Percentiles rank a stretch among this genome's conserved stretches.
These are phyloP conservation scores for Epinotia demarniana DNA, from an alignment of 2,888 invertebrate species.

Conservation along the genomic window DNA sequence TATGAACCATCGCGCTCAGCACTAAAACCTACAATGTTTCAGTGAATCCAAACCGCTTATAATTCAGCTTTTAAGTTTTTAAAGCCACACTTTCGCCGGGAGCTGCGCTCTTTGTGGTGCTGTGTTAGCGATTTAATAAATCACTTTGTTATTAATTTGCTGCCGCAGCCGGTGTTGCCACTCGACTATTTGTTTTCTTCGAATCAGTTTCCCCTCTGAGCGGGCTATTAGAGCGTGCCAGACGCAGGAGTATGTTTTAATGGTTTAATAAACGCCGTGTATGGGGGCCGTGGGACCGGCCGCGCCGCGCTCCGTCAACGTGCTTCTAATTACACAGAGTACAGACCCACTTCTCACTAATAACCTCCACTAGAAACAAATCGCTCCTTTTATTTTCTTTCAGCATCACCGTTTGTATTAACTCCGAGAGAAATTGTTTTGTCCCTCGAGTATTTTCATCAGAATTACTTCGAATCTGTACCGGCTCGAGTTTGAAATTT, in stretches of 20 bases:
- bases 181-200: constrained; percentile 59
- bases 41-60: constrained; percentile 63
- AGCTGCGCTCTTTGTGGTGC: constrained; percentile 42
- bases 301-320: constrained; percentile 63
- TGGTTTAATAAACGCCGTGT: constrained; percentile 61
- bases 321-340: constrained; percentile 70
- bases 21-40: constrained; percentile 67
- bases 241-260: constrained; percentile 59
- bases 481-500: constrained; percentile 59
- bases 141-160: constrained; percentile 38
- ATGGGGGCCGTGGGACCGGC: constrained; percentile 50
- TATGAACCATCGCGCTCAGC: constrained; percentile 59
- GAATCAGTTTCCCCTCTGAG: constrained; percentile 47
- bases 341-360: constrained; percentile 67
- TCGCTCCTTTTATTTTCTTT: constrained; percentile 66
- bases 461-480: constrained; percentile 44
- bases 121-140: constrained; percentile 28
- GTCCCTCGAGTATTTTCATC: constrained; percentile 44
- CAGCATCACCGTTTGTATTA: constrained; percentile 49
- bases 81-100: constrained; percentile 68
- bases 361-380: constrained; percentile 62
- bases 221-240: constrained; percentile 55
- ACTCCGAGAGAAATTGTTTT: constrained; percentile 41
- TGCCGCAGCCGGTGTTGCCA: constrained; percentile 52
- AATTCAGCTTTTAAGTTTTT: constrained; percentile 72